Conservation (phyloP, 2,797 vertebrate genomes). For the Rhynchotus rufescens region DNA sequence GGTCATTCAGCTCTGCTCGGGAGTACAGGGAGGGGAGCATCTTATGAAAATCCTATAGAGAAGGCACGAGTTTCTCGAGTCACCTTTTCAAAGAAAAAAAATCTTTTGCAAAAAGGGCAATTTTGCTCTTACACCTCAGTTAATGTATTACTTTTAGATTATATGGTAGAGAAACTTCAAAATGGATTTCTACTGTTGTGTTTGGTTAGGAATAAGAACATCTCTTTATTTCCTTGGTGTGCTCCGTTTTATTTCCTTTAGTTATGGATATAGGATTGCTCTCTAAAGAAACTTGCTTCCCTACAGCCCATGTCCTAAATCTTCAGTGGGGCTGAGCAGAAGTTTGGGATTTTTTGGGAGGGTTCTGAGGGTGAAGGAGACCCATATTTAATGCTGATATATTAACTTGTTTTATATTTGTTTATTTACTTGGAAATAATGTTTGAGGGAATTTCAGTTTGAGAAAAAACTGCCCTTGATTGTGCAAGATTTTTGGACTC, state of each 20-base stretch:
- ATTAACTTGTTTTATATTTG: background rate
- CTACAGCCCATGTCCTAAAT: background rate
- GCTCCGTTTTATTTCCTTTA: background rate
- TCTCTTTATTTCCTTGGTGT: background rate
- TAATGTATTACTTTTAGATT: background rate
- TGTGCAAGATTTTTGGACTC: background rate
- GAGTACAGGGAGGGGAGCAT: background rate
- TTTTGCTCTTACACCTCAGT: background rate
- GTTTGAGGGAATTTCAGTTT: background rate
- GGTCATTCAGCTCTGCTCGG: background rate
- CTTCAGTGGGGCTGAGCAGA: accelerated
- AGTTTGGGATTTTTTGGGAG: no score
- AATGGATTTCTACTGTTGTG: accelerated
- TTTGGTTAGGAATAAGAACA: background rate
- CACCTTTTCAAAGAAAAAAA: background rate
- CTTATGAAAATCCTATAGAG: conserved; percentile 49
- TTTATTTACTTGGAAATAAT: background rate
- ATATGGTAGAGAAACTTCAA: background rate
- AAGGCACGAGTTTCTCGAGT: background rate
- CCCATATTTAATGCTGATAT: accelerated
- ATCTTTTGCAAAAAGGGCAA: background rate
- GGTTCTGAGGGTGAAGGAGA: background rate
- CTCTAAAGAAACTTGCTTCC: background rate
- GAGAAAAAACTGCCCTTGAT: background rate
- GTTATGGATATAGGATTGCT: accelerated